Evolutionary conservation across 2,113 vertebrate genomes (phyloP).

Genomic region (Phylloscopus trochiloides): DNA sequence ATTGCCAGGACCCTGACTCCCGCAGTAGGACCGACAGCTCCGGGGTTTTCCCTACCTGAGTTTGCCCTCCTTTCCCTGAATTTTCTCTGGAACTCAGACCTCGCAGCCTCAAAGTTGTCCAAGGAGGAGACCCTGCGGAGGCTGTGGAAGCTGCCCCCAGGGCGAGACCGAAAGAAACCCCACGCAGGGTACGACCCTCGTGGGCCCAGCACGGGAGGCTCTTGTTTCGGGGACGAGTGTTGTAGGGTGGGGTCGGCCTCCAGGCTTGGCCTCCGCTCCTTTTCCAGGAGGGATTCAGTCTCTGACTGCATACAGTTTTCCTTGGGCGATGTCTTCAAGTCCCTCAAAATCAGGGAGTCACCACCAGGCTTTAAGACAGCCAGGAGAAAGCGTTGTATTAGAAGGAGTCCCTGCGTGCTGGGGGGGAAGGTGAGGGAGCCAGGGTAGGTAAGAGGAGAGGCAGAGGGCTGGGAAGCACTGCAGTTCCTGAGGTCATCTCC

Average conservation of each 20-base stretch:
- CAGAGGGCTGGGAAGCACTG: constrained; percentile 39
- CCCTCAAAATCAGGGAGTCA: constrained; percentile 83
- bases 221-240: constrained; percentile 54
- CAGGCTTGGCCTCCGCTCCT: constrained; percentile 71
- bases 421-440: background rate
- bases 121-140: constrained; percentile 85
- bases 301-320: constrained; percentile 83
- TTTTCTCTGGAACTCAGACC: constrained; percentile 77
- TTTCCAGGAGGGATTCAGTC: constrained; percentile 85
- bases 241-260: constrained; percentile 39
- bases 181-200: constrained; percentile 60
- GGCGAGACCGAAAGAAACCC: constrained; percentile 63
- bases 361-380: constrained; percentile 76
- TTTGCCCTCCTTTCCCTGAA: constrained; percentile 71
- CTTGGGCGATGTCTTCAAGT: constrained; percentile 76
- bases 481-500: background rate
- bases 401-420: constrained; percentile 10
- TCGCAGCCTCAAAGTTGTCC: constrained; percentile 82
- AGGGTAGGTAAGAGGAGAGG: constrained; percentile 36
- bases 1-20: background rate
- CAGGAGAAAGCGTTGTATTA: constrained; percentile 66
- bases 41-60: constrained; percentile 75
- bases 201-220: constrained; percentile 71
- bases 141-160: constrained; percentile 73
- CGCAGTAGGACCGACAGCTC: background rate